Evolutionary conservation across 30 jellyfish, hydroid and myxozoan species (phyloP), one percentile per base, ranked within the genome.

Genomic region (Rhopilema esculentum): DNA sequence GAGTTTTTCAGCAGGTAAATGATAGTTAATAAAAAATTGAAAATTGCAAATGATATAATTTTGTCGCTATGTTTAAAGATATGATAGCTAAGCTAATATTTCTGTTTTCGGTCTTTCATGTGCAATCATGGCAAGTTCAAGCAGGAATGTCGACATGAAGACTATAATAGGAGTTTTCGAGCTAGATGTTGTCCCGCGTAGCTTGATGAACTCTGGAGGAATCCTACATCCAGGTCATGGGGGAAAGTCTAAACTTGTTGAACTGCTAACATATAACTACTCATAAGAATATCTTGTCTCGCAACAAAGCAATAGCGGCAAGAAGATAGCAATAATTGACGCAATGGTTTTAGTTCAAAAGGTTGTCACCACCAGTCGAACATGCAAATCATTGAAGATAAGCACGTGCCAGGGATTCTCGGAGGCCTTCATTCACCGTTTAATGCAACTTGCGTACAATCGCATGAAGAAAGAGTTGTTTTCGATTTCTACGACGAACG

Each of bases 141-240:
- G 77, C 77, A 67, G 77, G 49, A 67, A 67, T 67, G 77, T 17
- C 77, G 49, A 67, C 30, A 67, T 67, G 77, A 67, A 67, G 49
- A 17, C 77, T 1, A 67, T 67, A 67, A 67, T 67, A 20, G 49
- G 77, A 15, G 77, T 20, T 1, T 67, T 67, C 77, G 77, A 67
- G 30, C 77, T 67, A 16, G 77, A 4, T 1, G 8, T 67, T 67
- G 77, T 67, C 77, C 40, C 40, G 26, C 77, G 77, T 17, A 20
- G 77, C 49, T 67, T 67, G 77, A 67, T 67, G 77, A 67, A 67
- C 49, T 67, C 49, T 67, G 49, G 77, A 67, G 77, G 77, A 67
- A 67, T 1, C 77, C 77, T 67, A 20, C 77, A 67, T 67, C n/a
- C 77, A 67, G 77, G 77, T 26, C 77, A 67, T 8, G 8, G 0